Evolutionary conservation across 2,797 vertebrate species (phyloP).

Genomic region (Sylvia borin): DNA sequence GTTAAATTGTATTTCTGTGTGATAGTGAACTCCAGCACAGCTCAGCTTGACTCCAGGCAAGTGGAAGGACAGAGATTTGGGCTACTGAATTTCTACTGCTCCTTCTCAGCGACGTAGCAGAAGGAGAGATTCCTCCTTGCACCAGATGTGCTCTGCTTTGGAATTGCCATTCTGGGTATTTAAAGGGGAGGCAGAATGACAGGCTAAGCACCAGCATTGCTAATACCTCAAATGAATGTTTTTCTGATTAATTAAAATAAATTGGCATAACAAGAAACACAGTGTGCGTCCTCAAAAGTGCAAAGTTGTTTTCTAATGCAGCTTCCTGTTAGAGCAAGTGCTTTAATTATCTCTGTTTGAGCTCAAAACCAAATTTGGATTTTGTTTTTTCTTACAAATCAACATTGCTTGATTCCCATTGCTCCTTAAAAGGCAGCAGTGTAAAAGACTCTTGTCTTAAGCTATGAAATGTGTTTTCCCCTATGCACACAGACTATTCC

Average conservation of each 20-base stretch:
- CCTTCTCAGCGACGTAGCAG: neutral
- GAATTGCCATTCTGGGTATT: constrained; percentile 2
- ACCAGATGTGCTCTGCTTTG: neutral
- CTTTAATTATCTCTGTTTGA: constrained; percentile 66
- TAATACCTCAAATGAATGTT: constrained; percentile 50
- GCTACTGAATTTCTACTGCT: neutral
- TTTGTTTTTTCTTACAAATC: constrained; percentile 16
- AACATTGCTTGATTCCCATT: constrained; percentile 32
- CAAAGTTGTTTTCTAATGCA: constrained; percentile 61
- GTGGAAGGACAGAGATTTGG: neutral
- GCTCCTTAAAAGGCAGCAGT: neutral
- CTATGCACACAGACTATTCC: neutral
- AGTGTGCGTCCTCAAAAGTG: constrained; percentile 49
- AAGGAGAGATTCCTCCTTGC: neutral
- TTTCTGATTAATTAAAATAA: constrained; percentile 65
- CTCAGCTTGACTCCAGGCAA: neutral
- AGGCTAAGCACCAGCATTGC: neutral
- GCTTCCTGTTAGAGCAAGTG: constrained; percentile 55
- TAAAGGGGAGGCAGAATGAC: neutral
- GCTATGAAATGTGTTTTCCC: neutral
- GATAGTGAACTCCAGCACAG: neutral
- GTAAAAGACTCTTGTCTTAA: neutral
- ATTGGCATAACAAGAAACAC: constrained; percentile 52
- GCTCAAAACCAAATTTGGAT: constrained; percentile 28
- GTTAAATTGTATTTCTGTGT: neutral